Evolutionary conservation across 2,888 invertebrate genomes (phyloP), one percentile per base, ranked within the genome.

Genomic region (Athalia rosae): DNA sequence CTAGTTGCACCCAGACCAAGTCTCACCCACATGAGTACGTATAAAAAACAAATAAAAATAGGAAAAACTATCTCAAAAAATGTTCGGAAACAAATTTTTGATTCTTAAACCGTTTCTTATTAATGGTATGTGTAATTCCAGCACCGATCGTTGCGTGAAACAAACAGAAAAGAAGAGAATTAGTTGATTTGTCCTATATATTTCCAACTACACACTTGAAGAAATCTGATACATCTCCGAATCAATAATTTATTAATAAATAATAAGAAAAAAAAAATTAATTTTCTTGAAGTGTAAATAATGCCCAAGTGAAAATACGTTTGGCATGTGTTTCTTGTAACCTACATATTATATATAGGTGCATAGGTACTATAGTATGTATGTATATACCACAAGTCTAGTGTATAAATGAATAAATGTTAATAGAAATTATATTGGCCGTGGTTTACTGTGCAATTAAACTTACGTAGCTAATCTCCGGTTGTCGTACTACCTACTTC

Each of bases 11-110:
- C 88, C 4, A 87, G 87, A n/a, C 81, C 86, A 8, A 83, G 80
- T 76, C 82, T 83, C 77, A 82, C 84, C 41, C 87, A 87, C 53
- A 84, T 89, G 82, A 89, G 88, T 89, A 83, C 85, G 86, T 80
- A 28, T 28, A 28, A 28, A 28, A 28, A 28, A 28, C 28, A 28
- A 28, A n/a, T n/a, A n/a, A n/a, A n/a, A n/a, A n/a, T n/a, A n/a
- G 28, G 28, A 28, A 28, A 28, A 28, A 28, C 2, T 28, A 28
- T 1, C 28, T 28, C 28, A 28, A 28, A 0, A 0, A 28, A 28
- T 28, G 28, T 28, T 28, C 28, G 1, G 2, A 28, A 28, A 28
- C 28, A 28, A 28, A 28, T 28, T 28, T 28, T 28, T 28, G 2
- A 28, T 28, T 28, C 28, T n/a, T n/a, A n/a, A n/a, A n/a, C n/a